Evolutionary conservation across 2,797 vertebrate species (phyloP), one percentile per base, ranked within the genome.

Genomic region (Scolopax rusticola): DNA sequence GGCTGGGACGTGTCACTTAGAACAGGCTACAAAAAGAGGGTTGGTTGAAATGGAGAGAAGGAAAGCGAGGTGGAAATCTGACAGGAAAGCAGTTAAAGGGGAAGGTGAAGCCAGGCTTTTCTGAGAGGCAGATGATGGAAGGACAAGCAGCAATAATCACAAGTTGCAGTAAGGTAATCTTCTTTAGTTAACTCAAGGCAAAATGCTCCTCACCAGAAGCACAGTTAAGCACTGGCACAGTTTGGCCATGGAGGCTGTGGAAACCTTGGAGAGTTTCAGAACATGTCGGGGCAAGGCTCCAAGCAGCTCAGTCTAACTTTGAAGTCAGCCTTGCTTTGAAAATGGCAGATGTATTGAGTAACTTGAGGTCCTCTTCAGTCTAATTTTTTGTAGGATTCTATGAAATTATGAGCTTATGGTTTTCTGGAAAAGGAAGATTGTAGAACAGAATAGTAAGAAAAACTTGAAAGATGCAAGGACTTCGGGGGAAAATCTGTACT

Each of bases 21-120:
- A 40, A 69, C 43, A 59, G 63, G 18, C 54, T 47, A 10, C 0
- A 0, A 40, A 20, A 36, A 53, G 32, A 60, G 5, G 0, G 4
- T 9, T 61, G n/a, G 12, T 38, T 87, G 51, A 57, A 90, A 65
- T 0, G 0, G 30, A 78, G 60, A 38, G 0, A 3, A 41, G 70
- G 33, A 1, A 81, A 74, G 25, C 21, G 12, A 30, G 40, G 32
- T 48, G 24, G 48, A 84, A 79, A 82, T 32, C 41, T 40, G 64
- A 13, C 11, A 36, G 21, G 23, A 63, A 5, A 63, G 12, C 25
- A 83, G 68, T 71, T 63, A 2, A 33, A 53, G 1, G 1, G 33
- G 8, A 63, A 30, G 17, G 76, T 1, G 2, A 32, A 71, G 57
- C 15, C 53, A 23, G 36, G 20, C 36, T 64, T 43, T 70, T 45